Evolutionary conservation across 2,797 vertebrate species (phyloP), one percentile per base, ranked within the genome.

Genomic region (Anguilla obscura): DNA sequence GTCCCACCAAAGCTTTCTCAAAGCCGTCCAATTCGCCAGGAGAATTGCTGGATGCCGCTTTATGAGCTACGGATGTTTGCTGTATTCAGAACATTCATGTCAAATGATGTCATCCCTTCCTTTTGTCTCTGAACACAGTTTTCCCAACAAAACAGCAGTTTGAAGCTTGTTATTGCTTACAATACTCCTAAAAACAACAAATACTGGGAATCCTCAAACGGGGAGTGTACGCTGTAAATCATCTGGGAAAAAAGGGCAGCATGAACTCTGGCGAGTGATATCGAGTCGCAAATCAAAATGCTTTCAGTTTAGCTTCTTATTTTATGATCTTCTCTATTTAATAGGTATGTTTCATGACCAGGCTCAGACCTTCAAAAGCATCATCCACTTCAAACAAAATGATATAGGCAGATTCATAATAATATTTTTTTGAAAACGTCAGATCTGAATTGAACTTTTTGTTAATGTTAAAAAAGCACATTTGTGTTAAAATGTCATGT

Each of bases 11-110:
- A 71, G 86, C 91, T 90, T 93, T 95, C 92, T 93, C 91, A 91
- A 86, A 90, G 89, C 83, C 16, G 3, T 66, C 27, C 63, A 56
- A 76, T 12, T 27, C 50, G 0, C 30, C 58, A 69, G 85, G 94
- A 95, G 94, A 96, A 96, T 96, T 96, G 95, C 95, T 96, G 96
- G 95, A 96, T 95, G 90, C 94, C 93, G 94, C 92, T 90, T 94
- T 91, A 93, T 89, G 87, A 94, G 91, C 91, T 93, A 91, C 93
- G 94, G 95, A 96, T 96, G 95, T 96, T 96, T 96, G 95, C 94
- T 93, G 93, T 93, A 94, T 91, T 93, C 94, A 93, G 92, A 93
- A 94, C 56, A 85, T 85, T 60, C 54, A 21, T 94, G 93, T 95
- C 94, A 93, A 54, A 91, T 96, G 93, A 96, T 95, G 94, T 96